Evolutionary conservation across 2,888 invertebrate species (phyloP), one percentile per base, ranked within the genome.

Genomic region (Chrysolina americana): DNA sequence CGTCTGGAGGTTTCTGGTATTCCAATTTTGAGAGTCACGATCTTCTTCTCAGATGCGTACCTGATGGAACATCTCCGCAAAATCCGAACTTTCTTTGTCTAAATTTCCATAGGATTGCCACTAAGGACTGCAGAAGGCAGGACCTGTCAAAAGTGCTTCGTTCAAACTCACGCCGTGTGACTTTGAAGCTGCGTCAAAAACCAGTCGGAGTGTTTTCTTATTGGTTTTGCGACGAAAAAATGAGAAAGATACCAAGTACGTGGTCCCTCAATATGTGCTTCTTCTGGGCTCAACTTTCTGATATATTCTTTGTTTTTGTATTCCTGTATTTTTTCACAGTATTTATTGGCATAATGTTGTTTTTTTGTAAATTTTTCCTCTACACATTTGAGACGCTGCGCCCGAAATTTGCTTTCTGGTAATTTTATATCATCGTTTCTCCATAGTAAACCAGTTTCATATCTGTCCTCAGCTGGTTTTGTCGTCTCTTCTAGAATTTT

Each of bases 61-160:
- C 19, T 17, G 23, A 53, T 74, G 74, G 19, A 74, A 71, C 44
- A 65, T 65, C 41, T 65, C 65, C n/a, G 2, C 28, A 28, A 5
- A 28, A 28, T 28, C 28, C 28, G 28, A 28, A 3, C 28, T 28
- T 28, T 28, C 5, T 28, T 28, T 28, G 28, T 5, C 28, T 28
- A 28, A 28, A 28, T 28, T 28, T 28, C 28, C 28, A 28, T 28
- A 28, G 28, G 28, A 28, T 28, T 28, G 28, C 28, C 5, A 28
- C 28, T 28, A 28, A 28, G 2, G 28, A 5, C 28, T 28, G 28
- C 28, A 28, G 28, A 28, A 28, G 28, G 28, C 28, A 28, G 28
- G 28, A 28, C 28, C 28, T 28, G 28, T 5, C 28, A 28, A 28
- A 28, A 64, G 19, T 6, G 15, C n/a, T 41, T 64, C 44, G 19